Base-by-base conservation (phyloP, 2,113 vertebrate species). In the Uropsilus gracilis region DNA sequence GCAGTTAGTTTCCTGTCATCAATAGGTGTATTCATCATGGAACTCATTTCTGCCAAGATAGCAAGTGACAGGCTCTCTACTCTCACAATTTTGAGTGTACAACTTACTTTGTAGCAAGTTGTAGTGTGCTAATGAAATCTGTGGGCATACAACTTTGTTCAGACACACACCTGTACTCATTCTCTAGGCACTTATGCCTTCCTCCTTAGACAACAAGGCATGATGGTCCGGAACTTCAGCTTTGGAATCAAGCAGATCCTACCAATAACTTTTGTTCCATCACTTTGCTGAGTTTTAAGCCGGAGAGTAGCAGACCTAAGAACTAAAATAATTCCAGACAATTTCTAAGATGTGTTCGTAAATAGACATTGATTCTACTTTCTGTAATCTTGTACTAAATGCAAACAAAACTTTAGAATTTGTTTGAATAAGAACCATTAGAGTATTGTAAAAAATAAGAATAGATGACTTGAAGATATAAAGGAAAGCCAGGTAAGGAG, bases 391-490 rank as follows among this genome's bases (percentile, higher is more conserved):
- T 57, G 14, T 4, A 76, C 2, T 48, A 88, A 20, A 12, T 57
- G 17, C 12, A 88, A 32, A 46, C 1, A 66, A 50, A 57, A 75
- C 5, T 57, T 72, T 2, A 44, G 22, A 72, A 66, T 94, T 86
- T 53, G 2, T 46, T 85, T 28, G 85, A 86, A 26, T 72, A 9
- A 66, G 17, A 75, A 46, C 16, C 4, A 72, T 22, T 72, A 53
- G 18, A 48, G 75, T 34, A 57, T 30, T 88, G 69, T 37, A 57
- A 96, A 53, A 59, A 64, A 91, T 22, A 37, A 90, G n/a, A 57
- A 64, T 42, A 3, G 89, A 83, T 32, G 37, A 16, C 20, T 77
- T 63, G 5, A 75, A 73, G 14, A 69, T 30, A 34, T 53, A 32
- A 48, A 37, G 34, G 26, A 78, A 72, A 76, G 32, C 87, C 48